Conservation (phyloP, 2,888 invertebrate species). For the Lasioglossum lativentre region DNA sequence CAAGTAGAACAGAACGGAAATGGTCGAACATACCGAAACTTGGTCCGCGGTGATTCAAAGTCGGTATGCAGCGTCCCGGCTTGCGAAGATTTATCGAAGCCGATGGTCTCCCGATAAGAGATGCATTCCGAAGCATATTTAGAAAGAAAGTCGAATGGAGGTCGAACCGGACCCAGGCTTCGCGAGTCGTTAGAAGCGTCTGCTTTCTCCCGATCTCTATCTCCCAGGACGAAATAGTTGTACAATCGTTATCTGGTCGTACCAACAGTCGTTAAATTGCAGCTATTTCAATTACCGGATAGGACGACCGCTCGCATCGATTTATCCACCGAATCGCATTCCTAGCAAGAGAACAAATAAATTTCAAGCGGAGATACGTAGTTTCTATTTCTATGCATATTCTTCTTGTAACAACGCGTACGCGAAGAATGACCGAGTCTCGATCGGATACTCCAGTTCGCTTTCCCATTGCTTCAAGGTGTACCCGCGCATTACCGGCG, state of each 20-base stretch:
- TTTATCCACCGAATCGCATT: background rate
- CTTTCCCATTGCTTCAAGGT: slow-evolving; percentile 41
- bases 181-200: background rate
- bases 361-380: background rate
- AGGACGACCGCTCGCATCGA: background rate
- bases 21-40: background rate
- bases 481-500: slow-evolving; percentile 27
- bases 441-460: slow-evolving; percentile 29
- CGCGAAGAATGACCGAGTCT: slow-evolving; percentile 2
- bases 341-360: background rate
- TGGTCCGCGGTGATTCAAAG: background rate
- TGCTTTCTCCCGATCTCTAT: slow-evolving; percentile 5
- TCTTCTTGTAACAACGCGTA: background rate
- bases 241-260: background rate
- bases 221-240: background rate
- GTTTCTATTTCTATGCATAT: background rate
- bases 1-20: background rate
- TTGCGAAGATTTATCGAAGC: slow-evolving; percentile 3
- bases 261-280: background rate
- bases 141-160: background rate
- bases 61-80: background rate
- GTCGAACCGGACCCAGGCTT: background rate
- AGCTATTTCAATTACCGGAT: background rate
- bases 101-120: slow-evolving; percentile 1
- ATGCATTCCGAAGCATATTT: slow-evolving; percentile 3